These are phyloP conservation scores for Acrobeloides nanus DNA, from an alignment of 2,888 invertebrate species.

Conservation along the genomic window DNA sequence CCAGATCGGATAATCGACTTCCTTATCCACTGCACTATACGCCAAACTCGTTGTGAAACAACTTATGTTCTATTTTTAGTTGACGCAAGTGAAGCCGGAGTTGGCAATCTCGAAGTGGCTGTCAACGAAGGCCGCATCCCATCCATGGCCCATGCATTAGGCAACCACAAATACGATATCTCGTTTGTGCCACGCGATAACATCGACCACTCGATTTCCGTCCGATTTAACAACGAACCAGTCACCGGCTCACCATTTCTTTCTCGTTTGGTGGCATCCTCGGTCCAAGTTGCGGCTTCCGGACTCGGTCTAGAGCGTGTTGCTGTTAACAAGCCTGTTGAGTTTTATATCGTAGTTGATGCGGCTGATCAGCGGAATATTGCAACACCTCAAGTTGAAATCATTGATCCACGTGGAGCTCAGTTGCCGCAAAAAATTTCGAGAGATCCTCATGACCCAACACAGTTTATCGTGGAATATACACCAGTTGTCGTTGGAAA, in stretches of 20 bases:
- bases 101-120: constrained; percentile 90
- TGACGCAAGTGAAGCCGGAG: constrained; percentile 94
- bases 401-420: constrained; percentile 41
- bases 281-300: constrained; percentile 62
- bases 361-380: constrained; percentile 3
- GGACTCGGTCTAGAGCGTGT: constrained; percentile 68
- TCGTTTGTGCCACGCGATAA: constrained; percentile 49
- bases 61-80: constrained; percentile 58
- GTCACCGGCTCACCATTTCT: constrained; percentile 82
- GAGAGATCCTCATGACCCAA: constrained; percentile 25
- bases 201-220: constrained; percentile 48
- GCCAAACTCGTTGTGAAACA: too few relatives aligned
- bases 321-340: constrained; percentile 65
- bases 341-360: constrained; percentile 54
- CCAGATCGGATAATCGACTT: too few relatives aligned
- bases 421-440: constrained; percentile 35
- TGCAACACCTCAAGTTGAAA: constrained; percentile 25
- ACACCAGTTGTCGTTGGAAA: constrained; percentile 68
- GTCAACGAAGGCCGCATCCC: constrained; percentile 90
- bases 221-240: constrained; percentile 58
- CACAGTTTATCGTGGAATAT: constrained; percentile 63
- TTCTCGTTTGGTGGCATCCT: constrained; percentile 71
- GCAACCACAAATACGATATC: constrained; percentile 62
- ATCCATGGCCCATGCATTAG: constrained; percentile 89
- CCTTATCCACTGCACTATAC: too few relatives aligned